Conservation (phyloP, 2,797 vertebrate genomes). For the Chiloscyllium punctatum region DNA sequence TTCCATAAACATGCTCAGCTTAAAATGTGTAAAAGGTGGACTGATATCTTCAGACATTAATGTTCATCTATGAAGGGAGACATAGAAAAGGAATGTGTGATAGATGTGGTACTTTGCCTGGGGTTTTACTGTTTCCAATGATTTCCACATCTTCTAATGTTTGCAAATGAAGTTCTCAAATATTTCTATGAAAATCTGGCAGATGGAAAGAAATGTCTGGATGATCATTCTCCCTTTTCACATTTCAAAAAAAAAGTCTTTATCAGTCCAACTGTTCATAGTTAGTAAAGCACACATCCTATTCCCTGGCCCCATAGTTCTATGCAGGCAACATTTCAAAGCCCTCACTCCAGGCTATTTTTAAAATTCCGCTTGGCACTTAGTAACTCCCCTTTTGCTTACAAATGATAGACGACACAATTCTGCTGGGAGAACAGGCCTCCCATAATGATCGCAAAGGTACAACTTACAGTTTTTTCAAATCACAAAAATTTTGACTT, state of each 20-base stretch:
- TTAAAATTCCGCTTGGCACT: neutral
- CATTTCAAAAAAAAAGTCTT: neutral
- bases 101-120: neutral
- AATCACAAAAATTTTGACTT: neutral
- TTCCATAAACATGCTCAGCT: neutral
- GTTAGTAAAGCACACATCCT: neutral
- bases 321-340: conserved; percentile 9
- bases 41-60: neutral
- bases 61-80: neutral
- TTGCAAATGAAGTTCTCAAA: neutral
- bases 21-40: neutral
- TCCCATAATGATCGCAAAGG: neutral
- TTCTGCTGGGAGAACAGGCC: neutral
- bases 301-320: neutral
- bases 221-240: neutral
- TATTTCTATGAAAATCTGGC: neutral
- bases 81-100: neutral
- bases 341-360: neutral
- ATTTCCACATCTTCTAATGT: neutral
- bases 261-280: neutral
- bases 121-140: neutral
- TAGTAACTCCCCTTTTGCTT: neutral
- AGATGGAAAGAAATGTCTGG: neutral
- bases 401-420: neutral
- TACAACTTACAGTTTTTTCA: neutral